Percentiles rank a stretch among this genome's conserved stretches.
These are phyloP conservation scores for Muscicapa striata DNA, from an alignment of 2,797 vertebrate species.

Conservation along the genomic window DNA sequence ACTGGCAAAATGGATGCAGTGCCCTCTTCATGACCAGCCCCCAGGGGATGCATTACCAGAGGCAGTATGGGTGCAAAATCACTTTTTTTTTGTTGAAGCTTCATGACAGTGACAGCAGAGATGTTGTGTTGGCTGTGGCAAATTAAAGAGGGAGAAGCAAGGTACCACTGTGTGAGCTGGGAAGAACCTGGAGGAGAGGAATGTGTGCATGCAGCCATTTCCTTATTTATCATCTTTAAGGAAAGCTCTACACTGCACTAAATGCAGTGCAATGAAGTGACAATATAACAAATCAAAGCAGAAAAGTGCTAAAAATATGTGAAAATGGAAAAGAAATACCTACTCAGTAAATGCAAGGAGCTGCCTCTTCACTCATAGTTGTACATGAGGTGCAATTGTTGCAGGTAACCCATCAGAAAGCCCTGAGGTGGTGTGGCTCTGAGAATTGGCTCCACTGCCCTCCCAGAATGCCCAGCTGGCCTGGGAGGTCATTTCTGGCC, in stretches of 20 bases:
- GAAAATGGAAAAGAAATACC: not conserved
- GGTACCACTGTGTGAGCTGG: not conserved
- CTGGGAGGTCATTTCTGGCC: not conserved
- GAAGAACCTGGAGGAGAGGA: not conserved
- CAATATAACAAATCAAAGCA: not conserved
- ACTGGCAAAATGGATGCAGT: not conserved
- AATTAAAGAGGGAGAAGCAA: not conserved
- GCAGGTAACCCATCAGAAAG: not conserved
- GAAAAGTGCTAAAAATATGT: not conserved
- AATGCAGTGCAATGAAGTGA: not conserved
- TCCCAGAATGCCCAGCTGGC: not conserved
- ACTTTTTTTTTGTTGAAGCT: not conserved
- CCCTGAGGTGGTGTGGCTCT: fast-evolving
- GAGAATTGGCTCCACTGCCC: not conserved
- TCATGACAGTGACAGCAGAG: not conserved
- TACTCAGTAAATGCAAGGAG: not conserved
- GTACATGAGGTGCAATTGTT: not conserved
- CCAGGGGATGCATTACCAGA: not conserved
- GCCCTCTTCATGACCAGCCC: not conserved
- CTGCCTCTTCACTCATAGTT: not conserved
- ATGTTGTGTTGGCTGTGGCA: not conserved
- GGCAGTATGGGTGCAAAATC: not conserved
- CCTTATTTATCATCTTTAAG: not conserved
- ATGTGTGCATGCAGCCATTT: not conserved
- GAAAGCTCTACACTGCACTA: not conserved